Conservation (phyloP, 2,888 invertebrate genomes). For the Lapara coniferarum region DNA sequence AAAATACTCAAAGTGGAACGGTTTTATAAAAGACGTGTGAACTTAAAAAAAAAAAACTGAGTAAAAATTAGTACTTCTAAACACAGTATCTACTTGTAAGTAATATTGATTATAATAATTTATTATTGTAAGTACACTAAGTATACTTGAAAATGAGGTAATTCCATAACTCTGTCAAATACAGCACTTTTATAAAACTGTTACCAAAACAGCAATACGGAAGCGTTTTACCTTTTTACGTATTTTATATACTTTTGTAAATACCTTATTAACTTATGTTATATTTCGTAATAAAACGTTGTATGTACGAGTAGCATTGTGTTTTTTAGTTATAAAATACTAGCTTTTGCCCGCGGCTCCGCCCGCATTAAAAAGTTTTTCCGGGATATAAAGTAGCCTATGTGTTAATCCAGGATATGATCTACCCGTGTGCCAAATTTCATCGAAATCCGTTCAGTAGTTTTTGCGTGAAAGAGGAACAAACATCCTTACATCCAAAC, state of each 20-base stretch:
- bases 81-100: background rate
- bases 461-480: no score
- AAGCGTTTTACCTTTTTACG: constrained; percentile 44
- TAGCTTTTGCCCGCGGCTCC: no score
- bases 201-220: constrained; percentile 17
- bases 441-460: no score
- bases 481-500: no score
- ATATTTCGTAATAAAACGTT: constrained; percentile 57
- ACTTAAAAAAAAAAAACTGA: no score
- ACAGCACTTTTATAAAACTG: constrained; percentile 24
- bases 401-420: no score
- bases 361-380: no score
- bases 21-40: constrained; percentile 27
- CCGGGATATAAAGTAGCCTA: no score
- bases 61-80: no score
- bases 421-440: no score
- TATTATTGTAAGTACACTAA: background rate
- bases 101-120: no score
- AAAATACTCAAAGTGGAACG: constrained; percentile 45
- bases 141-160: background rate
- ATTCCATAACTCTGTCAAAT: background rate
- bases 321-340: background rate
- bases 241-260: constrained; percentile 69
- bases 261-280: constrained; percentile 63
- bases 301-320: constrained; percentile 36